phyloP scores from a whole-genome alignment of 1,140 invertebrate species.

The Cherax destructor region DNA sequence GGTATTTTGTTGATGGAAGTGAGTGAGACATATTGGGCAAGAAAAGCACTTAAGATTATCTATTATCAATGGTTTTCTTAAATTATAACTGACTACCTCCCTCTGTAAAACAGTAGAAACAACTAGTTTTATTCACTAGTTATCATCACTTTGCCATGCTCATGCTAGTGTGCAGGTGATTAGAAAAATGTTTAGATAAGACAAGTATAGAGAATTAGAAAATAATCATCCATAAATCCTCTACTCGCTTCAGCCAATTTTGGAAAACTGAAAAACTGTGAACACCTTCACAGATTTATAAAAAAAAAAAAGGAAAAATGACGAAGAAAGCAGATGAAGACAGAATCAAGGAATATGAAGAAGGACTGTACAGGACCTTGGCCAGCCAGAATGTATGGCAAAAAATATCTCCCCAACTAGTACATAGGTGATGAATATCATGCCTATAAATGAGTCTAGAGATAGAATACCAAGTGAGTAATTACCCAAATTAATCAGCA shows the following conservation, averaged over 20 bases:
- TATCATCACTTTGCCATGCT: slow-evolving; percentile 45
- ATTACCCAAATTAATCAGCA: slow-evolving; percentile 65
- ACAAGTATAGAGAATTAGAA: slow-evolving; percentile 41
- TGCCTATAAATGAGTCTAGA: slow-evolving; percentile 41
- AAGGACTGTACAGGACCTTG: slow-evolving; percentile 39
- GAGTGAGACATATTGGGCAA: slow-evolving; percentile 42
- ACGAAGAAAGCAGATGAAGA: slow-evolving; percentile 16
- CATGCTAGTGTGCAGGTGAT: slow-evolving; percentile 52
- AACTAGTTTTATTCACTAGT: slow-evolving; percentile 46
- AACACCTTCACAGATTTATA: slow-evolving; percentile 14
- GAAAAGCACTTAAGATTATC: slow-evolving; percentile 42
- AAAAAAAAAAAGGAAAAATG: slow-evolving; percentile 4
- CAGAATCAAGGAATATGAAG: slow-evolving; percentile 23
- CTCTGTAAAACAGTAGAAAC: slow-evolving; percentile 54
- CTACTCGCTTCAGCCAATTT: slow-evolving; percentile 54
- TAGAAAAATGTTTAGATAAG: slow-evolving; percentile 34
- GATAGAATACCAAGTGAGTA: slow-evolving; percentile 59
- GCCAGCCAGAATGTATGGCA: slow-evolving; percentile 36
- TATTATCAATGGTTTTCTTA: slow-evolving; percentile 38
- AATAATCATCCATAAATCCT: slow-evolving; percentile 46
- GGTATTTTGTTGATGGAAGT: slow-evolving; percentile 30
- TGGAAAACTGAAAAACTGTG: slow-evolving; percentile 23
- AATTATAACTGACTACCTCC: slow-evolving; percentile 69
- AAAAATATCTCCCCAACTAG: slow-evolving; percentile 44
- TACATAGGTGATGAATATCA: slow-evolving; percentile 30